A percentile compares a stretch with the other conserved stretches of the same genome.
Evolutionary conservation across 2,113 vertebrate species (phyloP).

Genomic region (Rana temporaria): DNA sequence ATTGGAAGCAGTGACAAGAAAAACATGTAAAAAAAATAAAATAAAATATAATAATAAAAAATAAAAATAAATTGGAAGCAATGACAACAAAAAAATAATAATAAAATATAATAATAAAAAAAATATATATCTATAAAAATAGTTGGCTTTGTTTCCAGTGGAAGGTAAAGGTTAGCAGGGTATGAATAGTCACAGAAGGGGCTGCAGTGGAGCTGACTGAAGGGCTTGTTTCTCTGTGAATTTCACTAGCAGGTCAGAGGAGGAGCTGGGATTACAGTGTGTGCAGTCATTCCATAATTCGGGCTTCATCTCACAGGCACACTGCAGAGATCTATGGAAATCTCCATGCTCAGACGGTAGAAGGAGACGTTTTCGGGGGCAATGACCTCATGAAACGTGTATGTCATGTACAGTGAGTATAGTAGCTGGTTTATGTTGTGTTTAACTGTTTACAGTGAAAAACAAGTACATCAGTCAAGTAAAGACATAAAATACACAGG

Average conservation of each 20-base stretch:
- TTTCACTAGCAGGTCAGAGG: conserved; percentile 46
- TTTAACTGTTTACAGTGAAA: too few species aligned
- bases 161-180: conserved; percentile 43
- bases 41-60: too few species aligned
- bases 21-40: conserved; percentile 46
- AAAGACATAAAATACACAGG: too few species aligned
- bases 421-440: too few species aligned
- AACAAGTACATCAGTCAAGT: too few species aligned
- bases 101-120: conserved; percentile 37
- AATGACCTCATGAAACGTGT: not conserved
- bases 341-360: not conserved
- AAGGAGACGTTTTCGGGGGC: not conserved
- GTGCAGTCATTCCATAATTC: conserved; percentile 28
- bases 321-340: conserved; percentile 23
- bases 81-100: too few species aligned
- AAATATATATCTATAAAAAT: too few species aligned
- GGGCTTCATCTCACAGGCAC: not conserved
- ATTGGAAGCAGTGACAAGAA: conserved; percentile 34
- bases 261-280: conserved; percentile 43
- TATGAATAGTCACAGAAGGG: conserved; percentile 52
- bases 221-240: conserved; percentile 46
- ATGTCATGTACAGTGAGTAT: not conserved
- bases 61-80: too few species aligned
- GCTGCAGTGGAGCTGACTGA: conserved; percentile 43
- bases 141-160: conserved; percentile 51